Base-by-base conservation (phyloP, 2,888 invertebrate genomes). In the Chrysina gloriosa region DNA sequence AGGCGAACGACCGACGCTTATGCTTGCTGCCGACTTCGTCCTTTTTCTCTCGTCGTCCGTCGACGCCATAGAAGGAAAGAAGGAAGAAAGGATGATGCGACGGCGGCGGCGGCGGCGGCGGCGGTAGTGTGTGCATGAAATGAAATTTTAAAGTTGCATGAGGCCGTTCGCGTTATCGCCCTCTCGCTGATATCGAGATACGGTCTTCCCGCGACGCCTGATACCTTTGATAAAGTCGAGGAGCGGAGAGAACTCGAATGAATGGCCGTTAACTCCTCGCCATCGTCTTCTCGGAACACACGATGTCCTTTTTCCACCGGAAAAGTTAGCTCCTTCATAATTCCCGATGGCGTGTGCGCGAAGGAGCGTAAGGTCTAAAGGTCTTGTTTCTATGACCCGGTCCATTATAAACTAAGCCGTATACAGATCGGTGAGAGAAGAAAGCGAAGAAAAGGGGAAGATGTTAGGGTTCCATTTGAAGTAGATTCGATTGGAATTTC, bases 141-240 rank as follows among this genome's bases (percentile, higher is more conserved):
- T 75, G 74, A 75, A 75, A 75, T 75, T 75, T 75, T 75, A 75
- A 75, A 75, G 72, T 75, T 75, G 73, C 70, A 75, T 75, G 75
- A 75, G 73, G 70, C 73, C 69, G 71, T 71, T 69, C 72, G 71
- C 72, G 72, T 74, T 75, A 73, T 74, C 75, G 70, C 70, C 71
- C 73, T 71, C 73, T 69, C 69, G 71, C 68, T 70, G 72, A 72
- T 70, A 71, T 70, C 70, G 69, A 69, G 68, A 71, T 72, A 67
- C 71, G 65, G 70, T 69, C 34, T n/a, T 47, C 47, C 65, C 45
- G 31, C 19, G 45, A 56, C 54, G 56, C 31, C 14, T 31, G 42
- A 65, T 21, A 21, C 39, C 50, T 52, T 52, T 27, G 47, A 56
- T 29, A 52, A 42, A 16, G 11, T 29, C 14, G n/a, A 16, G 31